Conservation (phyloP, 35 echinoderm and acorn worm genomes). For the Acanthaster planci region DNA sequence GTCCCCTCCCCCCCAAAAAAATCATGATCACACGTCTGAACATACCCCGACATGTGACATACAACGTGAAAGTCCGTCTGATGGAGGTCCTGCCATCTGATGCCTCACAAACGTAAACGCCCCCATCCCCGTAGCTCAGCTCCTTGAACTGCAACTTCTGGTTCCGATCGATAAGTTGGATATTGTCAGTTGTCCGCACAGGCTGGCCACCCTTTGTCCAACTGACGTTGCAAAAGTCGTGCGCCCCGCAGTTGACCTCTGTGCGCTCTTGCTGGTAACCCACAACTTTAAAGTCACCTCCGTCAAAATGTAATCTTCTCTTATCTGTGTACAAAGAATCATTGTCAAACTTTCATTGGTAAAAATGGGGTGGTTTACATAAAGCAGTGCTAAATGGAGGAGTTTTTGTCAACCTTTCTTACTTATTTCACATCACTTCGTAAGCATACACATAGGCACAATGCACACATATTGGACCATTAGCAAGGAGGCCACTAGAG, state of each 20-base stretch:
- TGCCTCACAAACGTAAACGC: not conserved
- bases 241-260: not conserved
- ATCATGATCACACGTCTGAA: not conserved
- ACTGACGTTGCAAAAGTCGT: not conserved
- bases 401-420: too few species aligned
- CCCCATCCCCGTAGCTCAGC: not conserved
- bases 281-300: too few species aligned
- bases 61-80: not conserved
- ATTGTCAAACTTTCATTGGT: too few species aligned
- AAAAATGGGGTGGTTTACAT: too few species aligned
- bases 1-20: not conserved
- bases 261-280: not conserved
- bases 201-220: constrained; percentile 5
- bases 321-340: too few species aligned
- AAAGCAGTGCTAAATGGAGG: too few species aligned
- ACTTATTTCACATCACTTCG: too few species aligned
- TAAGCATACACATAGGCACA: too few species aligned
- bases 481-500: too few species aligned
- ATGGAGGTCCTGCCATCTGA: not conserved
- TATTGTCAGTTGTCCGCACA: not conserved
- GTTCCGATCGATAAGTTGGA: not conserved
- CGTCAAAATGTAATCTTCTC: too few species aligned
- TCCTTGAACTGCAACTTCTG: not conserved
- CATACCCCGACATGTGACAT: not conserved
- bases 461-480: too few species aligned